Conservation (phyloP, 2,888 invertebrate genomes). For the Germaria angustata region DNA sequence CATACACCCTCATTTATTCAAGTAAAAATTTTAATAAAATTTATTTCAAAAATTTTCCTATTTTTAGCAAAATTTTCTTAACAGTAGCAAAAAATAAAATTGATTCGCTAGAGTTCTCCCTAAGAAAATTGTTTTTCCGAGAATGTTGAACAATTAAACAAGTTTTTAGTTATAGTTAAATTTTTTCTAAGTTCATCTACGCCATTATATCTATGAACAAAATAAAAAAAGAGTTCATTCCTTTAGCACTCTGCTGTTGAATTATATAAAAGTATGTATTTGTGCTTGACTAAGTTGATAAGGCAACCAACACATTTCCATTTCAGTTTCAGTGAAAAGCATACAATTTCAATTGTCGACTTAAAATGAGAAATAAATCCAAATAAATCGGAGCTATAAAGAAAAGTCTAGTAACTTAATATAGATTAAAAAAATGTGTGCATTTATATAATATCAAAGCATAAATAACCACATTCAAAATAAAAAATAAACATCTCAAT, state of each 20-base stretch:
- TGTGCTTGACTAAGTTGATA: conserved; percentile 39
- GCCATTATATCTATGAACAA: too few species aligned
- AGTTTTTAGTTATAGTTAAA: too few species aligned
- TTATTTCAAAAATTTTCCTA: too few species aligned
- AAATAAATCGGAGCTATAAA: conserved; percentile 8
- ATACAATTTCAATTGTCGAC: conserved; percentile 33
- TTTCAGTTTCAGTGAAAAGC: background rate
- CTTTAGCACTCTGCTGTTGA: background rate
- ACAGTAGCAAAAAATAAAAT: too few species aligned
- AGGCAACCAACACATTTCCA: conserved; percentile 22
- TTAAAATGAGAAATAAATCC: conserved; percentile 35
- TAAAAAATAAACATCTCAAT: background rate
- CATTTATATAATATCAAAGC: background rate
- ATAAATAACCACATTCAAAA: background rate
- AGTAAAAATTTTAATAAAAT: too few species aligned
- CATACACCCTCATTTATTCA: too few species aligned
- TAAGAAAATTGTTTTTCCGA: too few species aligned
- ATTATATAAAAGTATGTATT: background rate
- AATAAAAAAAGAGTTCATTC: background rate
- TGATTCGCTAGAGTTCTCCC: too few species aligned
- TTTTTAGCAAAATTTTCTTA: too few species aligned
- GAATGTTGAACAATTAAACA: too few species aligned
- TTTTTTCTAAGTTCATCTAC: too few species aligned
- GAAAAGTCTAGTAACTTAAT: background rate
- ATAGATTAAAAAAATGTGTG: background rate